Conservation (phyloP, 2,888 invertebrate genomes). For the Apantesis nais region DNA sequence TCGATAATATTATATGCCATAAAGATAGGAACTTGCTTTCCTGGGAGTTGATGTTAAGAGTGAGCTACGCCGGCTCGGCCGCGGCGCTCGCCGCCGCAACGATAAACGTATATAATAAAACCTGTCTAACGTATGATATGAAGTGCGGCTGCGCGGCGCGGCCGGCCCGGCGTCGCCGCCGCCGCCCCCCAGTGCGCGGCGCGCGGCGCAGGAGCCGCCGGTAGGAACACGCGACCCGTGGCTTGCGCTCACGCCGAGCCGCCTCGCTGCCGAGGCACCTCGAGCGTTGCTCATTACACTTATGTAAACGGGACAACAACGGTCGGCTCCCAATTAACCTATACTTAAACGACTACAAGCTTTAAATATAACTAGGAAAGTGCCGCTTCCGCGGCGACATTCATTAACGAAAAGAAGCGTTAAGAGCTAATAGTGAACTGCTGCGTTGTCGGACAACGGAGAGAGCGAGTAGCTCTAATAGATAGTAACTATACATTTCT, state of each 20-base stretch:
- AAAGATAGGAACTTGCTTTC: constrained; percentile 87
- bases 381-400: constrained; percentile 75
- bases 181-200: constrained; percentile 84
- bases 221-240: constrained; percentile 48
- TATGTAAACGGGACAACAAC: constrained; percentile 60
- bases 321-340: constrained; percentile 77
- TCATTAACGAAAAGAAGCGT: constrained; percentile 84
- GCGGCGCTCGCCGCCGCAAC: constrained; percentile 76
- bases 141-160: constrained; percentile 73
- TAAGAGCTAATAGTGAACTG: constrained; percentile 86
- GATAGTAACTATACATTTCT: constrained; percentile 85
- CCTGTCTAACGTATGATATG: constrained; percentile 86
- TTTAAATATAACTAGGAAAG: constrained; percentile 84
- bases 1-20: constrained; percentile 87
- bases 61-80: constrained; percentile 76
- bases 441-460: constrained; percentile 85
- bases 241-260: constrained; percentile 26
- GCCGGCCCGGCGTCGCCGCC: constrained; percentile 74
- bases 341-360: constrained; percentile 83
- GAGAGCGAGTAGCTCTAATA: constrained; percentile 81
- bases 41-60: constrained; percentile 84
- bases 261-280: constrained; percentile 17
- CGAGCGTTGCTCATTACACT: constrained; percentile 48
- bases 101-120: constrained; percentile 85
- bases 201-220: constrained; percentile 71